phyloP scores from a whole-genome alignment of 2,888 invertebrate species.

The Argynnis bischoffii region DNA sequence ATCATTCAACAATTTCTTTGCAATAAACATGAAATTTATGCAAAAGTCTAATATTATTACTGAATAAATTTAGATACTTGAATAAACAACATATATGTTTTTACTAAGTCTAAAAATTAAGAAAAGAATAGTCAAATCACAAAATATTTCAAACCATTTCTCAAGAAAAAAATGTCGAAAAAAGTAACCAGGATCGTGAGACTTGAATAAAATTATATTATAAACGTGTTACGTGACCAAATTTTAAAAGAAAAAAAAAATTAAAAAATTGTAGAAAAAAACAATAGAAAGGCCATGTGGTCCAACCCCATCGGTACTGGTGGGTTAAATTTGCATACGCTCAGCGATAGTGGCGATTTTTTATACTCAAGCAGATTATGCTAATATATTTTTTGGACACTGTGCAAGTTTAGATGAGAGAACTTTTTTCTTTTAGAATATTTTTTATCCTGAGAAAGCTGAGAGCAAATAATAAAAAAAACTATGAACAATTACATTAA shows the following conservation, averaged over 20 bases:
- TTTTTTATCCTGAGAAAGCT: conserved; percentile 31
- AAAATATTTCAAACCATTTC: conserved; percentile 30
- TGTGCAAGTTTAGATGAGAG: conserved; percentile 46
- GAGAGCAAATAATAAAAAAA: conserved; percentile 22
- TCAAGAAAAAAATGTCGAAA: conserved; percentile 47
- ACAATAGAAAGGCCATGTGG: conserved; percentile 49
- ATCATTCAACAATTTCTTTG: too few relatives aligned
- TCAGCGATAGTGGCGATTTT: conserved; percentile 67
- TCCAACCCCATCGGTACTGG: conserved; percentile 56
- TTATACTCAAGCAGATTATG: conserved; percentile 71
- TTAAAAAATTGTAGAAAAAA: conserved; percentile 48
- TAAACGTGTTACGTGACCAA: conserved; percentile 71
- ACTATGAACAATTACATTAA: conserved; percentile 34
- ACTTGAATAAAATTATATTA: conserved; percentile 68
- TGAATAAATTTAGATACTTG: too few relatives aligned
- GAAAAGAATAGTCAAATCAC: conserved; percentile 10
- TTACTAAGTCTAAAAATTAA: too few relatives aligned
- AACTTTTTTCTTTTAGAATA: conserved; percentile 32
- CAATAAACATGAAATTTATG: too few relatives aligned
- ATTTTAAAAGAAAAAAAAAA: conserved; percentile 53
- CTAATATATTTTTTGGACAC: conserved; percentile 77
- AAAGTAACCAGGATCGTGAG: conserved; percentile 60
- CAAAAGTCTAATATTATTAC: too few relatives aligned
- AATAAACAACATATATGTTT: background rate
- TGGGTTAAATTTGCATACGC: conserved; percentile 66